phyloP scores from a whole-genome alignment of 2,797 vertebrate genomes.

The Novumbra hubbsi region DNA sequence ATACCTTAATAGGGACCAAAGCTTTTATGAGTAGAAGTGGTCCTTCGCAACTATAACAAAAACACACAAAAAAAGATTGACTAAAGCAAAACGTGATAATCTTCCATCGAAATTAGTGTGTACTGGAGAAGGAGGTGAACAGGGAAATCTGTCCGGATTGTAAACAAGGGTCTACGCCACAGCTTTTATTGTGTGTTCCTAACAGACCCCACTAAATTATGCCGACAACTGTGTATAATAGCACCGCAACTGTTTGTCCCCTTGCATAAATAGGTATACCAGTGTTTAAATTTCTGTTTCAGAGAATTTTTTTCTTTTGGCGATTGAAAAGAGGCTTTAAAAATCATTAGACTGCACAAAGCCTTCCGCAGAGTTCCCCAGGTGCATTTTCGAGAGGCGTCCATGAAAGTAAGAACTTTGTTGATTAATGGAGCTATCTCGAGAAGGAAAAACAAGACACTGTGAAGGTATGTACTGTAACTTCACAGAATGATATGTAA shows the following conservation, averaged over 20 bases:
- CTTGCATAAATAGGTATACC: constrained; percentile 79
- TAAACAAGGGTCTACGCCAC: constrained; percentile 57
- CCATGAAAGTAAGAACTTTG: constrained; percentile 53
- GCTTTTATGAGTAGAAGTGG: neutral
- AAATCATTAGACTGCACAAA: constrained; percentile 74
- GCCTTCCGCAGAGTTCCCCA: constrained; percentile 65
- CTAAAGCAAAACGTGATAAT: constrained; percentile 10
- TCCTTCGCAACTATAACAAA: neutral
- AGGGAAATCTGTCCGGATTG: constrained; percentile 30
- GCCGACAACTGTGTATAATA: constrained; percentile 82
- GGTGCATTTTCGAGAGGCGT: constrained; percentile 62
- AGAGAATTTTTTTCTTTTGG: constrained; percentile 59
- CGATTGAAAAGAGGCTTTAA: constrained; percentile 66
- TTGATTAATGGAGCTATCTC: constrained; percentile 49
- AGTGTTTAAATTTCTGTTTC: constrained; percentile 76
- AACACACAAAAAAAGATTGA: constrained; percentile 1
- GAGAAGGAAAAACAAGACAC: constrained; percentile 38
- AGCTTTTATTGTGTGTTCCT: constrained; percentile 75
- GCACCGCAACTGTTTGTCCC: constrained; percentile 81
- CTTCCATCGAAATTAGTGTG: constrained; percentile 16
- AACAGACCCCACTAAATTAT: constrained; percentile 82
- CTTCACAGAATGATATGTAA: constrained; percentile 25
- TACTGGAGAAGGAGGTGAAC: constrained; percentile 7
- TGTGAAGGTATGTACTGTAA: constrained; percentile 22
- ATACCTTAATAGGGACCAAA: neutral